Evolutionary conservation across 1,140 invertebrate genomes (phyloP).

Genomic region (Calliphora vicina): DNA sequence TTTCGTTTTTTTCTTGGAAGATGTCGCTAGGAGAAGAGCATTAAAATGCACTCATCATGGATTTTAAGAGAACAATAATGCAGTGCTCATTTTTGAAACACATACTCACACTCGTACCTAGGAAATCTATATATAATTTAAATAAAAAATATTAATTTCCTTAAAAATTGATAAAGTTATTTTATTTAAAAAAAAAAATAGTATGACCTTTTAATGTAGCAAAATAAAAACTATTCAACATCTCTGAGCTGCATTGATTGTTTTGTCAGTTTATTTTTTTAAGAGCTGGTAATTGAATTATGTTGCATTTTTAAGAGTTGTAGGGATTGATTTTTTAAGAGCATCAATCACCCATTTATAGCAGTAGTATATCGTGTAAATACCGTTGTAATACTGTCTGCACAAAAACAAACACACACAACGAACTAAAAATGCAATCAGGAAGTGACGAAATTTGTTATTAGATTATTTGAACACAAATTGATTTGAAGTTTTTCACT

Average conservation of each 20-base stretch:
- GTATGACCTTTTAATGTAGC: too few species aligned
- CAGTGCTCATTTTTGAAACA: neutral
- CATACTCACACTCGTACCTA: too few species aligned
- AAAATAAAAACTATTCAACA: too few species aligned
- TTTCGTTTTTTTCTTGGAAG: neutral
- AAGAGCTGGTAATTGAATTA: neutral
- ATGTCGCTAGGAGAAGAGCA: neutral
- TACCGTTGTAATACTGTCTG: neutral
- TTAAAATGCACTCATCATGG: neutral
- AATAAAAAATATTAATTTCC: too few species aligned
- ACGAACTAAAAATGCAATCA: constrained; percentile 1
- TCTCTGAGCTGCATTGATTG: too few species aligned
- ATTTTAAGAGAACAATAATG: neutral
- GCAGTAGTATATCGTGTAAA: neutral
- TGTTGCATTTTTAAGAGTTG: too few species aligned
- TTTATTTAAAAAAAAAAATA: too few species aligned
- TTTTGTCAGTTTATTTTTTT: neutral
- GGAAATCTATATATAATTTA: neutral
- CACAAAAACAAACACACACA: neutral
- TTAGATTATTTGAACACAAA: constrained; percentile 10
- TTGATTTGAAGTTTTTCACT: neutral
- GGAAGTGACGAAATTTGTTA: neutral
- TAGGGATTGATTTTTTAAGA: too few species aligned
- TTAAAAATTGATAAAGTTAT: too few species aligned
- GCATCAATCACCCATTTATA: too few species aligned